These are phyloP conservation scores for Celastrina argiolus DNA, from an alignment of 2,888 invertebrate species.

Conservation along the genomic window DNA sequence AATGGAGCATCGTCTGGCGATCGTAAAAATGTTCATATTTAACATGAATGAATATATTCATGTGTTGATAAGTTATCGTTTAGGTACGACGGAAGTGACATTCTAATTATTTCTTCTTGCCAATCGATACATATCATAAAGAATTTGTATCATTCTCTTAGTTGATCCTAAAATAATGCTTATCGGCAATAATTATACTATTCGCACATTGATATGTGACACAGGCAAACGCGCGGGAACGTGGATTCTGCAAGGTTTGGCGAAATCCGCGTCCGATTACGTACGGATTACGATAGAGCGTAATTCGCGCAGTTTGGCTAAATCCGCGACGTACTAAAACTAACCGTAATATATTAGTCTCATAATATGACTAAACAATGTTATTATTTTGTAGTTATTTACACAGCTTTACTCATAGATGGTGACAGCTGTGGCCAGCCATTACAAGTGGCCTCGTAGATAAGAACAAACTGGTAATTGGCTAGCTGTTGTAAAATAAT, in stretches of 20 bases:
- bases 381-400: neutral
- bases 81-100: neutral
- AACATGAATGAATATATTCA: neutral
- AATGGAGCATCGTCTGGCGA: constrained; percentile 9
- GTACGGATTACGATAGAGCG: no score
- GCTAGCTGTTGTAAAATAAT: neutral
- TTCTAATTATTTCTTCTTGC: no score
- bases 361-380: neutral
- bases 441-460: constrained; percentile 7
- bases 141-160: no score
- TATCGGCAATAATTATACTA: no score
- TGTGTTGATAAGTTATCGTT: neutral
- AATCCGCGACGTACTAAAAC: no score
- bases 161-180: neutral
- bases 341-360: neutral
- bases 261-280: no score
- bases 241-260: no score
- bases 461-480: neutral
- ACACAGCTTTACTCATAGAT: neutral
- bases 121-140: no score
- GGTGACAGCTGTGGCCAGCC: neutral
- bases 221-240: no score
- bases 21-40: neutral
- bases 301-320: neutral
- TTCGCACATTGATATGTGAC: neutral